Evolutionary conservation across 2,888 invertebrate species (phyloP), one percentile per base, ranked within the genome.

Genomic region (Helicoverpa assulta): DNA sequence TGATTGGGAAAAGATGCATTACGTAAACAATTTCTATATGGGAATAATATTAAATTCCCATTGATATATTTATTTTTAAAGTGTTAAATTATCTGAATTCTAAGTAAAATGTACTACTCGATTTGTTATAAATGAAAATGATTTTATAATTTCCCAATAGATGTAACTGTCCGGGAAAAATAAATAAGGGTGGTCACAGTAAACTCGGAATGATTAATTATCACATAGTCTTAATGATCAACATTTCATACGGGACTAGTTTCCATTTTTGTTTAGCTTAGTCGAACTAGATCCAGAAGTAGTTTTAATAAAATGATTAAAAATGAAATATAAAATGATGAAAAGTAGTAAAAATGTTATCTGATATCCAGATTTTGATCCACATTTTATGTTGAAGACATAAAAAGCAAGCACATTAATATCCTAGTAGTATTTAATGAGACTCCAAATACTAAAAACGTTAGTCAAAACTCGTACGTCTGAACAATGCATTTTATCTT

Each of bases 1-100:
- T 75, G 78, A 52, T 78, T 75, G 73, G 78, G 78, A 78, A 74
- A 56, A 77, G 54, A 16, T 26, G 40, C 2, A 33, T 21, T 21
- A 52, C n/a, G n/a, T 18, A 16, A 43, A 43, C 21, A 14, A 19
- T 37, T 7, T 52, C 7, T 63, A 63, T 57, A 65, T 72, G 57
- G 43, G 51, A 78, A 72, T 71, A 16, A 18, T n/a, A 29, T 58
- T 47, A 33, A 21, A 40, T 71, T 66, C 61, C 54, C 43, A 61
- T 61, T 33, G 10, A 52, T 3, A 16, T 21, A 10, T 0, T 21
- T 68, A n/a, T 47, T 4, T 37, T 4, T 19, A 37, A 26, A n/a
- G 1, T 54, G 5, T 53, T 60, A 21, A 21, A 21, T 2, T 1
- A 21, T 2, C 21, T 21, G 21, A 21, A 21, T 21, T 21, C 21